Percentiles rank a stretch among this genome's conserved stretches.
Conservation (phyloP, 2,113 vertebrate genomes). For the Lichenostomus cassidix region DNA sequence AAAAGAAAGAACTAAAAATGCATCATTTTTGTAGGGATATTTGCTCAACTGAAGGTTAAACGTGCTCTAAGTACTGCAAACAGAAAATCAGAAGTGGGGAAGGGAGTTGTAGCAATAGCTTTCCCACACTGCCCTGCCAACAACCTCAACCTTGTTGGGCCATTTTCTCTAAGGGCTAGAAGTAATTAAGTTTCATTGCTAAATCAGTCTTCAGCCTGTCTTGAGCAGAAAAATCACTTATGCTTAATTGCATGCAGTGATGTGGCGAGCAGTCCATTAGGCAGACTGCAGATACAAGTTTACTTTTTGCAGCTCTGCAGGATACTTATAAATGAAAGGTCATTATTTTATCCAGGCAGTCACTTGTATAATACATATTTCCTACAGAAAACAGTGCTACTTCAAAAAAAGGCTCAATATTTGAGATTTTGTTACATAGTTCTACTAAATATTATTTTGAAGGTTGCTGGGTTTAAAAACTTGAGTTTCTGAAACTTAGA, state of each 20-base stretch:
- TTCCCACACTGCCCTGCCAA: constrained; percentile 49
- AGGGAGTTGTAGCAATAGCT: not conserved
- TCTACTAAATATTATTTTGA: not conserved
- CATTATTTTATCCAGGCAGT: constrained; percentile 36
- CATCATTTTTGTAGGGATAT: not conserved
- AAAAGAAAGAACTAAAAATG: not conserved
- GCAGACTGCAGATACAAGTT: constrained; percentile 10
- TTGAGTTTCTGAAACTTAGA: not conserved
- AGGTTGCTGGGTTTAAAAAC: not conserved
- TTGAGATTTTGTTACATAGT: not conserved
- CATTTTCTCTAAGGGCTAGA: constrained; percentile 45
- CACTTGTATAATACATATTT: not conserved
- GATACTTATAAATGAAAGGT: constrained; percentile 23
- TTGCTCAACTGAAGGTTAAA: not conserved
- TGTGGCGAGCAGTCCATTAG: constrained; percentile 13
- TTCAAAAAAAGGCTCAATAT: not conserved
- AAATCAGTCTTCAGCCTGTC: constrained; percentile 61
- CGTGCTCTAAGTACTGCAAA: not conserved
- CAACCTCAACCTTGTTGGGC: not conserved
- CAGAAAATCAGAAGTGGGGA: not conserved
- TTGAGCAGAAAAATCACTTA: constrained; percentile 61
- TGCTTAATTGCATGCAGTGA: constrained; percentile 31
- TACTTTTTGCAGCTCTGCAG: constrained; percentile 23
- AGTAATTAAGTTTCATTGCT: constrained; percentile 65
- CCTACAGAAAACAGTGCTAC: not conserved